These are phyloP conservation scores for Clepsis dumicolana DNA, from an alignment of 2,888 invertebrate genomes.

Conservation along the genomic window DNA sequence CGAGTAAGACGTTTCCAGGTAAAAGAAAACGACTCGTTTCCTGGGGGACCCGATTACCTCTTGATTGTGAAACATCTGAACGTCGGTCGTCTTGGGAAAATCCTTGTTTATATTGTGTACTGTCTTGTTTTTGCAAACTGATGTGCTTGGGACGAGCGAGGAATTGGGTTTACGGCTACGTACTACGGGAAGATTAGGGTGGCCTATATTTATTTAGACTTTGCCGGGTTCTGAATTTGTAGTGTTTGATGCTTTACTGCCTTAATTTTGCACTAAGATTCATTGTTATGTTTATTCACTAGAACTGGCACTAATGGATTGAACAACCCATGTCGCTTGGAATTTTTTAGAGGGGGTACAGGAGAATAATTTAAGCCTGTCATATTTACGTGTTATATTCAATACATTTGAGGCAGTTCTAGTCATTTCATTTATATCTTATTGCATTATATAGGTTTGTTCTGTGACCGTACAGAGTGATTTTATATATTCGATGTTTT, in stretches of 20 bases:
- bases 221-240: neutral
- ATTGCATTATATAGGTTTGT: too few species aligned
- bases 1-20: neutral
- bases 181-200: conserved; percentile 7
- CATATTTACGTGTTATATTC: too few species aligned
- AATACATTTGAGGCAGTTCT: too few species aligned
- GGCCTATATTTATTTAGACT: conserved; percentile 1
- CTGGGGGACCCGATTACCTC: conserved; percentile 16
- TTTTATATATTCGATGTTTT: too few species aligned
- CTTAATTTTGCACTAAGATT: neutral
- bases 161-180: conserved; percentile 14
- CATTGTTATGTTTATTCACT: neutral
- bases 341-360: too few species aligned
- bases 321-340: too few species aligned
- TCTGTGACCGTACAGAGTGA: too few species aligned
- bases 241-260: neutral
- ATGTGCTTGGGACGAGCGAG: conserved; percentile 4
- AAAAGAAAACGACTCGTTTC: conserved; percentile 3
- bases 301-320: too few species aligned
- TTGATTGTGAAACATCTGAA: conserved; percentile 28
- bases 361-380: too few species aligned
- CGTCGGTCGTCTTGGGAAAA: conserved; percentile 14
- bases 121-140: conserved; percentile 23
- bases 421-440: too few species aligned
- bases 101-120: conserved; percentile 21